Evolutionary conservation across 2,797 vertebrate species (phyloP), one percentile per base, ranked within the genome.

Genomic region (Channallabes apus): DNA sequence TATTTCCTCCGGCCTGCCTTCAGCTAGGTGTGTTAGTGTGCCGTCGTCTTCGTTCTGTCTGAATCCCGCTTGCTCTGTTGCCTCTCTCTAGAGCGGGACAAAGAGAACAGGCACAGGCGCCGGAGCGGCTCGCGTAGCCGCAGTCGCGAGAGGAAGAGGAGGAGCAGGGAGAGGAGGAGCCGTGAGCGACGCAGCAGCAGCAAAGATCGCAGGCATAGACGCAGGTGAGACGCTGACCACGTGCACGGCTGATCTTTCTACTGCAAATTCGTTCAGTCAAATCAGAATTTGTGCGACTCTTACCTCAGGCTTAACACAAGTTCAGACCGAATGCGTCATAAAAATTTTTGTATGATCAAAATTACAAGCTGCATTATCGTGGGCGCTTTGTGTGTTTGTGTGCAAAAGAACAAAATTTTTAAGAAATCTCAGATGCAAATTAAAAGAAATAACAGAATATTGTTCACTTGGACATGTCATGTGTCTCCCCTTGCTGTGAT

Each of bases 21-120:
- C 87, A 92, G 91, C 93, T 80, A 61, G 65, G 29, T 84, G 69
- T 20, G 38, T 56, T 32, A 72, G 35, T 71, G 64, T 35, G 35
- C 29, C 59, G 17, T 77, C 41, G 4, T 46, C 67, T 51, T 65
- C 61, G 54, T 61, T 1, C 75, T 69, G 62, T 86, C 68, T 87
- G 3, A 80, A n/a, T 79, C 65, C 67, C 2, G 27, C 65, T 58
- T 65, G 64, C 58, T 86, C 38, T 84, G 17, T 27, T 83, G 62
- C 20, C 29, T 86, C 62, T 86, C 5, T 85, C 79, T 82, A 95
- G 97, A 98, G 88, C 94, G 97, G 17, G 97, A 98, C 93, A 98
- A 98, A 91, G 97, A 98, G 93, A 98, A 98, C 90, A 96, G 97
- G 29, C 97, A 98, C 86, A 95, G 97, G 88, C 94, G 96, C 38